These are phyloP conservation scores for Willisornis vidua DNA, from an alignment of 2,113 vertebrate genomes.

Conservation along the genomic window DNA sequence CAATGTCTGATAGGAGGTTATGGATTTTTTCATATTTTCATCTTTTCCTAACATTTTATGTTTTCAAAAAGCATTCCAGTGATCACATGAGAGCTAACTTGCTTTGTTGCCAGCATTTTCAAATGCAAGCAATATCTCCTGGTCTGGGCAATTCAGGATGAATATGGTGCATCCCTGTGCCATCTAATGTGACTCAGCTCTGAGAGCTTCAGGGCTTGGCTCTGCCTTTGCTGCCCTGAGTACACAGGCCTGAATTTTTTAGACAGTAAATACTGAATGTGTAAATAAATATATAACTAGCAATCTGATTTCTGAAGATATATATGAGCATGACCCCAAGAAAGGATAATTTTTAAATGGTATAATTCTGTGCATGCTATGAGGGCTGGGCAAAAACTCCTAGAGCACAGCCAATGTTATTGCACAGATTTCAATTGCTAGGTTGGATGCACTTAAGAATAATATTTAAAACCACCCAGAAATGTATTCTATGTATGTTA, in stretches of 20 bases:
- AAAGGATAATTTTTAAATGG: background rate
- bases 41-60: background rate
- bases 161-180: background rate
- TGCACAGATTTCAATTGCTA: background rate
- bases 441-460: background rate
- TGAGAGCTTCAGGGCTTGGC: constrained; percentile 20
- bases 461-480: background rate
- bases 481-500: background rate
- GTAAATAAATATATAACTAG: background rate
- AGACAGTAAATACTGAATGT: background rate
- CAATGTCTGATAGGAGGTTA: background rate
- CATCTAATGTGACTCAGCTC: constrained; percentile 16
- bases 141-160: background rate
- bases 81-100: background rate
- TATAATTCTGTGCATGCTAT: background rate
- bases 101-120: background rate
- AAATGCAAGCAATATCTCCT: background rate
- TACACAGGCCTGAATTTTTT: background rate
- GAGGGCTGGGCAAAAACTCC: background rate
- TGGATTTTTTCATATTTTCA: background rate
- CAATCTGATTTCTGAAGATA: background rate
- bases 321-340: background rate
- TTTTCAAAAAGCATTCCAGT: background rate
- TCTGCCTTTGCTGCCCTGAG: background rate
- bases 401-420: background rate